phyloP scores from a whole-genome alignment of 2,113 vertebrate species.

The Pantherophis guttatus region DNA sequence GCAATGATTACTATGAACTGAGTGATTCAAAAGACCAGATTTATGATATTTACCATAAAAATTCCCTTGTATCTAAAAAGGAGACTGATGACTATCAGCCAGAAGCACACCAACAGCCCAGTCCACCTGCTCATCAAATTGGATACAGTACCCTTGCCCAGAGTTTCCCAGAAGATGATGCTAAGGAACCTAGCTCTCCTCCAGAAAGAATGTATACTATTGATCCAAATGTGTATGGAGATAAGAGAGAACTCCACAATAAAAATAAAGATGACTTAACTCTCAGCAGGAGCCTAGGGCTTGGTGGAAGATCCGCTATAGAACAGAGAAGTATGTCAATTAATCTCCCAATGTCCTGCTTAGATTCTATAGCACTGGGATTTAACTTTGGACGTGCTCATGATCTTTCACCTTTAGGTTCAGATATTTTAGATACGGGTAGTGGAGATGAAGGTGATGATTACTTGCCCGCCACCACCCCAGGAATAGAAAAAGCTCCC shows the following conservation, averaged over 20 bases:
- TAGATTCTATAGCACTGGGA: constrained; percentile 83
- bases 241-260: constrained; percentile 78
- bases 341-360: constrained; percentile 90
- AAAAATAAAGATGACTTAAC: constrained; percentile 91
- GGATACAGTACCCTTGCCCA: constrained; percentile 85
- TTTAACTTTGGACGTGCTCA: constrained; percentile 84
- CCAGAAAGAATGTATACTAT: constrained; percentile 80
- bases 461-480: constrained; percentile 91
- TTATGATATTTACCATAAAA: constrained; percentile 57
- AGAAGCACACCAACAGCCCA: constrained; percentile 51
- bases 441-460: constrained; percentile 93
- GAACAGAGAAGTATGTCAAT: constrained; percentile 98
- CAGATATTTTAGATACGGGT: constrained; percentile 93
- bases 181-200: constrained; percentile 71
- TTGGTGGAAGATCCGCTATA: constrained; percentile 85
- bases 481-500: constrained; percentile 82
- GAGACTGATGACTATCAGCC: constrained; percentile 58
- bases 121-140: constrained; percentile 69
- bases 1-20: constrained; percentile 94
- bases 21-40: constrained; percentile 80
- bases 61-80: constrained; percentile 54
- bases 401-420: constrained; percentile 91
- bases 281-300: constrained; percentile 85
- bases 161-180: constrained; percentile 66
- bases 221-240: constrained; percentile 77